Evolutionary conservation across 2,113 vertebrate species (phyloP), one percentile per base, ranked within the genome.

Genomic region (Entomyzon cyanotis): DNA sequence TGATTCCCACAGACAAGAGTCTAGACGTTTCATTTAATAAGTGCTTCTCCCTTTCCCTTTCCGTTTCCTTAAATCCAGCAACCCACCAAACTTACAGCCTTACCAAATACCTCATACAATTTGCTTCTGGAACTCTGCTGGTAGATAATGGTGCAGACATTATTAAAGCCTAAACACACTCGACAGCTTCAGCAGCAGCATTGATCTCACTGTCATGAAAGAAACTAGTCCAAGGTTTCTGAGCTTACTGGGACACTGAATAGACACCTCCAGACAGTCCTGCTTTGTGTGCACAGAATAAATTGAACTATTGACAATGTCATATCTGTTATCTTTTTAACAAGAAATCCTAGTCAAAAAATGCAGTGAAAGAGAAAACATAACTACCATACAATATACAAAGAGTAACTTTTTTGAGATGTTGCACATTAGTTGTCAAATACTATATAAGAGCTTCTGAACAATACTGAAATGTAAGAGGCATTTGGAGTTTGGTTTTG

Each of bases 1-100:
- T n/a, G 55, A 93, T 78, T 78, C 39, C 79, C 0, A 1, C 42
- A 89, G 89, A 80, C 62, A 73, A 42, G 58, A 85, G 50, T 80
- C 83, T 46, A 89, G 56, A 89, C 62, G 25, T 68, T 90, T 69
- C 49, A 81, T 80, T 86, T 81, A 91, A 18, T 74, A 70, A 91
- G 49, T 74, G 64, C 25, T 74, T 71, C 19, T 37, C n/a, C 30
- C 9, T 25, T 33, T 35, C 49, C 15, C 9, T 25, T n/a, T 35
- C 49, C 15, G 17, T 35, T 53, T 65, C 39, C 62, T 76, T 59
- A 70, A 82, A 60, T 62, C 73, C 95, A 92, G 70, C 58, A 94
- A 53, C 31, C 27, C 64, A 62, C 44, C 65, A 55, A 76, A 69
- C 0, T 0, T 15, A 9, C 0, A 7, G 46, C 41, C 70, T 58